phyloP scores from a whole-genome alignment of 2,888 invertebrate species.

The Chloromyia formosa region DNA sequence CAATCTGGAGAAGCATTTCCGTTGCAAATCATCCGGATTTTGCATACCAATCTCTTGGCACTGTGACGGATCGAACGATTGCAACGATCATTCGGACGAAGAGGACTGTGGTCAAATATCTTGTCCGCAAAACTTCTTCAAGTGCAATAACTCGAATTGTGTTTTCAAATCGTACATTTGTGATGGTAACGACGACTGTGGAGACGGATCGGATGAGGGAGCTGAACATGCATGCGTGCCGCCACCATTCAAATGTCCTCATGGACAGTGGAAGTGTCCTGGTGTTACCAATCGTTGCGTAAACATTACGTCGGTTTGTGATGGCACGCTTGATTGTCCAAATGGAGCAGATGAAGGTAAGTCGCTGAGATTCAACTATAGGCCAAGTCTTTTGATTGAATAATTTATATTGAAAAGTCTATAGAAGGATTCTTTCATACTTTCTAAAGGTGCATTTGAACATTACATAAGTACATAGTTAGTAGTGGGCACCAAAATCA shows the following conservation, averaged over 20 bases:
- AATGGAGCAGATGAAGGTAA: constrained; percentile 91
- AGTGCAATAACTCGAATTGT: constrained; percentile 85
- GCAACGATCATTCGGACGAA: constrained; percentile 93
- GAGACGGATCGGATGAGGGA: constrained; percentile 90
- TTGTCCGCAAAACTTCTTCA: constrained; percentile 82
- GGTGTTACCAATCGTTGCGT: constrained; percentile 83
- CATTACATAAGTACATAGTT: too few relatives aligned
- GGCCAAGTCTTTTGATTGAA: too few relatives aligned
- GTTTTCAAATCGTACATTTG: constrained; percentile 94
- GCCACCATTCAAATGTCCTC: constrained; percentile 79
- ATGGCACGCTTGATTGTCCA: constrained; percentile 88
- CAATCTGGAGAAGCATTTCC: constrained; percentile 89
- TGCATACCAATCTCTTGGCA: constrained; percentile 94
- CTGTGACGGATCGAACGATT: constrained; percentile 82
- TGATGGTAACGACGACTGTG: constrained; percentile 93
- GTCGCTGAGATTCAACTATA: background rate
- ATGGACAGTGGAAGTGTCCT: constrained; percentile 88
- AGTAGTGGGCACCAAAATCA: too few relatives aligned
- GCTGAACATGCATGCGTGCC: constrained; percentile 80
- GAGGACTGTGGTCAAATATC: constrained; percentile 80
- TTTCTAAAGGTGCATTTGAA: too few relatives aligned
- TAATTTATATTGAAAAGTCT: too few relatives aligned
- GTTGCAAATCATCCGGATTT: constrained; percentile 84
- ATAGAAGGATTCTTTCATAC: too few relatives aligned
- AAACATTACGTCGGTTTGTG: constrained; percentile 88